A percentile compares a stretch with the other conserved stretches of the same genome.
phyloP scores from a whole-genome alignment of 2,113 vertebrate genomes.

The Toxostoma redivivum region DNA sequence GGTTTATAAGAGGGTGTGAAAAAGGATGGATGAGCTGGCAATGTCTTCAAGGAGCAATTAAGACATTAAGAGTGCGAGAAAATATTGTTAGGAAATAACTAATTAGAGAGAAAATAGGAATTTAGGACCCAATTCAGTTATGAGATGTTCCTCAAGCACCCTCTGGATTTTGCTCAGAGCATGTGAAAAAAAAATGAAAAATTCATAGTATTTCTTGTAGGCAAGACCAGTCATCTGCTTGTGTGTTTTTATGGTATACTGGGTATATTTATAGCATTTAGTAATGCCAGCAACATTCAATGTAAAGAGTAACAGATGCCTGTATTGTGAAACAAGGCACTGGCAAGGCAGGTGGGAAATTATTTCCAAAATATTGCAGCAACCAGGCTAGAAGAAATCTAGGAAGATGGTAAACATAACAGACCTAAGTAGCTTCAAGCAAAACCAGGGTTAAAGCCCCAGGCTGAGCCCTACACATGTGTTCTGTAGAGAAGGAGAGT shows the following conservation, averaged over 20 bases:
- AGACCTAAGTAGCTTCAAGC: not conserved
- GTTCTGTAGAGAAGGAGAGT: not conserved
- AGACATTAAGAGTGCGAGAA: not conserved
- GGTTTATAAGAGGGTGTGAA: not conserved
- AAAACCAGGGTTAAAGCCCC: not conserved
- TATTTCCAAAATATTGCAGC: not conserved
- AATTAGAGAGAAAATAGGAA: not conserved
- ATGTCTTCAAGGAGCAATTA: not conserved
- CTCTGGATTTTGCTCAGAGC: constrained; percentile 18
- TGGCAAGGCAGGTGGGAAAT: constrained; percentile 43
- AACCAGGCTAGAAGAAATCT: not conserved
- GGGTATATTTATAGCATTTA: constrained; percentile 45
- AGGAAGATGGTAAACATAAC: not conserved
- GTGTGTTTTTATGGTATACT: constrained; percentile 12
- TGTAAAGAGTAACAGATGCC: constrained; percentile 38
- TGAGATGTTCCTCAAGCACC: not conserved
- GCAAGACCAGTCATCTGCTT: constrained; percentile 37
- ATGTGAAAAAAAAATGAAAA: constrained; percentile 36
- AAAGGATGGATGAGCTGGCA: not conserved
- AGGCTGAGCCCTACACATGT: rapidly evolving
- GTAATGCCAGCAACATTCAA: constrained; percentile 17
- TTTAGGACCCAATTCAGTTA: not conserved
- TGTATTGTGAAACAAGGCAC: not conserved
- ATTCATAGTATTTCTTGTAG: constrained; percentile 44
- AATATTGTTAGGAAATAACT: not conserved